Percentiles rank a stretch among this genome's conserved stretches.
phyloP scores from a whole-genome alignment of 2,888 invertebrate genomes.

The Bellardia pandia region DNA sequence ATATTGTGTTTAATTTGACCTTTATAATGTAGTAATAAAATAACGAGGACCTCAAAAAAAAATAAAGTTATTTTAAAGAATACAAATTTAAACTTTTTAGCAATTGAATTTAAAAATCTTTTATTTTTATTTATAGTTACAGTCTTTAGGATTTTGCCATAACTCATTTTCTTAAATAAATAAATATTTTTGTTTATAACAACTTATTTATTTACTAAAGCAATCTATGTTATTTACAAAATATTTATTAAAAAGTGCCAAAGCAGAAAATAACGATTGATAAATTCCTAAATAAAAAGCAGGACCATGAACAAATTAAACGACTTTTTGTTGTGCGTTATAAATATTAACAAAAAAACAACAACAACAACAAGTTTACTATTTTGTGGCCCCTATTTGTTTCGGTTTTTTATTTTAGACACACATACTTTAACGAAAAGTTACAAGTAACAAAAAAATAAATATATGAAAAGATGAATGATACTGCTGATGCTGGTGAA shows the following conservation, averaged over 20 bases:
- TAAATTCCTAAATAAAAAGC: constrained; percentile 7
- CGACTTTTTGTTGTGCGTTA: background rate
- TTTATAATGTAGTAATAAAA: too few species aligned
- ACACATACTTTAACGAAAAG: constrained; percentile 12
- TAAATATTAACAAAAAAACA: background rate
- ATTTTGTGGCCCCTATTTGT: constrained; percentile 6
- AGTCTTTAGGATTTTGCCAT: too few species aligned
- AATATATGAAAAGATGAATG: constrained; percentile 50
- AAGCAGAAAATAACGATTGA: background rate
- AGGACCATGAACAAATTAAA: constrained; percentile 23
- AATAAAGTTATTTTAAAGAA: too few species aligned
- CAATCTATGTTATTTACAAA: too few species aligned
- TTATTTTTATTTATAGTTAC: too few species aligned
- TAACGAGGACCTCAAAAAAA: too few species aligned
- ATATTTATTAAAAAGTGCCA: background rate
- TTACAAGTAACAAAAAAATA: background rate
- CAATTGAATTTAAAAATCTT: too few species aligned
- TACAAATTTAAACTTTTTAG: too few species aligned
- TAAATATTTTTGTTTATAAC: too few species aligned
- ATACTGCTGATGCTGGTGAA: constrained; percentile 66
- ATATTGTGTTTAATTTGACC: too few species aligned
- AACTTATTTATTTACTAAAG: too few species aligned
- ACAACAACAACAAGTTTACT: background rate
- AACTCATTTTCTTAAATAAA: too few species aligned
- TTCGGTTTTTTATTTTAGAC: background rate